phyloP scores from a whole-genome alignment of 92 coral and sea anemone genomes.

The Palythoa caribaeorum region DNA sequence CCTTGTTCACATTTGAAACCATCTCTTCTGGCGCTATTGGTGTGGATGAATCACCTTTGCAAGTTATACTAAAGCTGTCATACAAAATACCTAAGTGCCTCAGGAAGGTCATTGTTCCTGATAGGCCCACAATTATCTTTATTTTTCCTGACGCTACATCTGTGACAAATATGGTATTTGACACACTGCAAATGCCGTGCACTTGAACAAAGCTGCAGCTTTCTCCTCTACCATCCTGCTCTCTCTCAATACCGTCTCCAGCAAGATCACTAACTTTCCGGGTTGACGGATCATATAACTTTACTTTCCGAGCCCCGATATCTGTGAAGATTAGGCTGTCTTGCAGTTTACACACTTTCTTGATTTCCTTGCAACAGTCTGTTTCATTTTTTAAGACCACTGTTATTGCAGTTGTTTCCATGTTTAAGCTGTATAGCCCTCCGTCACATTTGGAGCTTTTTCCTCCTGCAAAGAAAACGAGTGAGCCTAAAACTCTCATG shows the following conservation, averaged over 20 bases:
- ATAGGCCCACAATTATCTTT: conserved; percentile 20
- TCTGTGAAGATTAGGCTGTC: conserved; percentile 26
- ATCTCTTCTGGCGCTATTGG: background rate
- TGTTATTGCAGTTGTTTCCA: conserved; percentile 29
- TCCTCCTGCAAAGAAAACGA: conserved; percentile 32
- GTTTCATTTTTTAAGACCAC: conserved; percentile 21
- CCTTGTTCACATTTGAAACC: background rate
- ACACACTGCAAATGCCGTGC: conserved; percentile 33
- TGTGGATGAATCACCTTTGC: background rate
- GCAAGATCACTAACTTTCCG: background rate
- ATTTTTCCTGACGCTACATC: conserved; percentile 23
- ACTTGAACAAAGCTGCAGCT: conserved; percentile 23
- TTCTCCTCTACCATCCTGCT: conserved; percentile 10
- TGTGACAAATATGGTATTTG: conserved; percentile 30
- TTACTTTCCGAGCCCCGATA: background rate
- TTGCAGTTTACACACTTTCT: conserved; percentile 33
- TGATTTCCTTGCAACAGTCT: conserved; percentile 52
- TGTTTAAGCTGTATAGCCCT: conserved; percentile 56
- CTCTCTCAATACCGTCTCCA: conserved; percentile 15
- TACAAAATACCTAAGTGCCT: background rate
- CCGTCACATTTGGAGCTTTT: conserved; percentile 51
- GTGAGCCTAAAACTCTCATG: background rate
- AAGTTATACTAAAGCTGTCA: background rate
- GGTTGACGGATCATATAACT: conserved; percentile 1
- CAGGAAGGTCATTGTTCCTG: conserved; percentile 17